Conservation (phyloP, 1,140 invertebrate species). For the Saccostrea glomerata region DNA sequence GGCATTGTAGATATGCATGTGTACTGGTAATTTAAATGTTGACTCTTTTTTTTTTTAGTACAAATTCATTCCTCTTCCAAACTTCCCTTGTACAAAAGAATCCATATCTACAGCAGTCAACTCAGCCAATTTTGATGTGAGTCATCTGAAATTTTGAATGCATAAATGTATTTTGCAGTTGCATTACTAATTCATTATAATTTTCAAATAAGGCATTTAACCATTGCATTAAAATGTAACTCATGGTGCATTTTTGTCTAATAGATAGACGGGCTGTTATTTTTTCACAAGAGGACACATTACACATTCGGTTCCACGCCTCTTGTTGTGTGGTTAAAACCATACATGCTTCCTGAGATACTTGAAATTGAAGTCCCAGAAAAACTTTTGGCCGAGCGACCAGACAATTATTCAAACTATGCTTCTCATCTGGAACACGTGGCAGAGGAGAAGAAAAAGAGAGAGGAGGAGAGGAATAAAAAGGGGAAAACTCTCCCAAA, state of each 20-base stretch:
- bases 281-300: constrained; percentile 81
- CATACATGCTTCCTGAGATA: constrained; percentile 91
- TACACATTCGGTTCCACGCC: constrained; percentile 90
- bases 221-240: not conserved
- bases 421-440: constrained; percentile 68
- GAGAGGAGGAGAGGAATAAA: constrained; percentile 42
- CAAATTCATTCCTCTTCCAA: constrained; percentile 72
- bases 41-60: constrained; percentile 66
- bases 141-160: constrained; percentile 3
- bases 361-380: constrained; percentile 82
- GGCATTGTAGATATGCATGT: no score
- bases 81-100: constrained; percentile 67
- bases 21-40: not conserved
- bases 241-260: constrained; percentile 1
- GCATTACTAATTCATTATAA: not conserved
- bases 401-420: constrained; percentile 70
- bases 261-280: constrained; percentile 78
- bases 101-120: constrained; percentile 62
- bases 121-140: constrained; percentile 68
- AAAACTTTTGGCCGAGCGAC: constrained; percentile 69
- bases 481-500: constrained; percentile 47
- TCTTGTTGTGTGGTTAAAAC: constrained; percentile 92
- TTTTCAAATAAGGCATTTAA: not conserved
- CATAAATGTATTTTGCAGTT: not conserved
- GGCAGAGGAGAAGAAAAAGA: constrained; percentile 55